These are phyloP conservation scores for Rhingia rostrata DNA, from an alignment of 2,888 invertebrate species.

Conservation along the genomic window DNA sequence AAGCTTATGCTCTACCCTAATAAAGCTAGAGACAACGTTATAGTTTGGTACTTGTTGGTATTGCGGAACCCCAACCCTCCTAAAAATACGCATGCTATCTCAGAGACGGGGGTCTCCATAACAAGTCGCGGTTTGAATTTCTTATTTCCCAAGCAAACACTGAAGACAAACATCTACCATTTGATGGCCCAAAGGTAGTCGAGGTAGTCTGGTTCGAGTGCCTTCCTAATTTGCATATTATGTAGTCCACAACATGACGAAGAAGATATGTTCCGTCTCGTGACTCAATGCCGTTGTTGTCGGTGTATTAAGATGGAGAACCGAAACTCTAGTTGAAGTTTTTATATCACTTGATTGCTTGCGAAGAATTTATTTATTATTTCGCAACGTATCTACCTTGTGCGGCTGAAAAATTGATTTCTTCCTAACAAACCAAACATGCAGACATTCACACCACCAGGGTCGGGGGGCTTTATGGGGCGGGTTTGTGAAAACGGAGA, in stretches of 20 bases:
- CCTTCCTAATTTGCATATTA: slow-evolving; percentile 69
- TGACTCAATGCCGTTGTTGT: slow-evolving; percentile 40
- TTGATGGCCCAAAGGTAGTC: slow-evolving; percentile 2
- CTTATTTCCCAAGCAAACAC: slow-evolving; percentile 17
- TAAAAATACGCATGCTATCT: slow-evolving; percentile 13
- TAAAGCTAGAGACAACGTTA: slow-evolving; percentile 44
- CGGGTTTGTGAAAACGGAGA: neutral
- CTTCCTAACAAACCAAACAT: slow-evolving; percentile 14
- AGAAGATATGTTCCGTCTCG: slow-evolving; percentile 39
- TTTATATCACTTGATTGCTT: slow-evolving; percentile 52
- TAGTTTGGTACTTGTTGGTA: neutral
- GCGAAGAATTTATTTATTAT: slow-evolving; percentile 44
- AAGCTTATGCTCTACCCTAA: slow-evolving; percentile 61
- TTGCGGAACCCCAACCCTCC: neutral
- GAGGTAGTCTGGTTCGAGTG: slow-evolving; percentile 6
- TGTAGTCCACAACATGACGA: slow-evolving; percentile 59
- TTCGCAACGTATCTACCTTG: slow-evolving; percentile 33
- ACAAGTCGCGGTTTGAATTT: slow-evolving; percentile 52
- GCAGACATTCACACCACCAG: slow-evolving; percentile 22
- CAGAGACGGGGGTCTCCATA: slow-evolving; percentile 48
- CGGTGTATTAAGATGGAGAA: neutral
- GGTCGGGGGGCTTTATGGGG: neutral
- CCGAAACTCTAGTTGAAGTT: slow-evolving; percentile 8
- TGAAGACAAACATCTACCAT: slow-evolving; percentile 1
- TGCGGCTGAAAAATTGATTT: slow-evolving; percentile 56